Evolutionary conservation across 1,140 invertebrate genomes (phyloP), one percentile per base, ranked within the genome.

Genomic region (Arctopsyche grandis): DNA sequence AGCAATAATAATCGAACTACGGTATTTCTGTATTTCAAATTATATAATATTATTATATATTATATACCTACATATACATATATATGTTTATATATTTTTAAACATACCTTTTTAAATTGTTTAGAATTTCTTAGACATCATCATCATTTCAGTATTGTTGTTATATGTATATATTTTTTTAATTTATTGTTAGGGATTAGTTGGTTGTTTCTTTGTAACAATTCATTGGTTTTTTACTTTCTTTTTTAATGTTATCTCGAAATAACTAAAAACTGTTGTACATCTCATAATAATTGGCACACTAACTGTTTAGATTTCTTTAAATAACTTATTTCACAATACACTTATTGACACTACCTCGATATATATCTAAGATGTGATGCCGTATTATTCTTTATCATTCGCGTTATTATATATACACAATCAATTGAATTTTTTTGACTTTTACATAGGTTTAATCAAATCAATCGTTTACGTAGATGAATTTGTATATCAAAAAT

Each of bases 111-210:
- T 52, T 52, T 19, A 3, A n/a, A n/a, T 52, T 52, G 16, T 19
- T 9, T 19, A 60, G n/a, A 1, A 19, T 21, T 19, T 19, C 3
- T 19, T 60, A 60, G 56, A 60, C 56, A 60, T 60, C 48, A 52
- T 60, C 48, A 52, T 60, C 24, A 26, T 66, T 66, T 12, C 63
- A 66, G 63, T 66, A 66, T 66, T 66, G 63, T 66, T 66, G 63
- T 26, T 29, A 66, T 66, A 24, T 66, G 9, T 14, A 12, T 66
- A 22, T 12, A 16, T 63, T 63, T 12, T 9, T 66, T 66, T 66
- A 60, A 60, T 60, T 16, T 22, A 60, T 66, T 22, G 10, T 22
- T 26, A 66, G 10, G n/a, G n/a, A 3, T 52, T 52, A 52, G 63
- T 66, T 66, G 21, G 14, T 5, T 22, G 56, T 60, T 60, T 60